These are phyloP conservation scores for Rhinoraja longicauda DNA, from an alignment of 2,797 vertebrate genomes.

Conservation along the genomic window DNA sequence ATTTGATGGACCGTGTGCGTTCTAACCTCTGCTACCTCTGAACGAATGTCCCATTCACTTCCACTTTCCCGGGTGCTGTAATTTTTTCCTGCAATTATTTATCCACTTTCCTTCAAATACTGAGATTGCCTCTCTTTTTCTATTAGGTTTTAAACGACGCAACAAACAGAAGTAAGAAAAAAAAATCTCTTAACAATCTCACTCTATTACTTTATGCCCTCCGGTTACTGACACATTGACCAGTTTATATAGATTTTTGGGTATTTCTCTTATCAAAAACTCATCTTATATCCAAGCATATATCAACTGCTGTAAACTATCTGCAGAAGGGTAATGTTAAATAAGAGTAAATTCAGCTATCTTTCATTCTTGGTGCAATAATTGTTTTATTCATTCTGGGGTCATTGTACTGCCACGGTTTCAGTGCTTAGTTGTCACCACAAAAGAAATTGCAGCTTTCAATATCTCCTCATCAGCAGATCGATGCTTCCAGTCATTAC, in stretches of 20 bases:
- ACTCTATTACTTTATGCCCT: not conserved
- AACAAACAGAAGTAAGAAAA: not conserved
- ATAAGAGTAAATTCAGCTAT: not conserved
- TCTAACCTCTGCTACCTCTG: not conserved
- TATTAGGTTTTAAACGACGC: not conserved
- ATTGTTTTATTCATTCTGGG: not conserved
- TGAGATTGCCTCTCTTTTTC: not conserved
- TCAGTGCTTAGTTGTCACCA: not conserved
- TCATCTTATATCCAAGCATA: not conserved
- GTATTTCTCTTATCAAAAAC: conserved; percentile 16
- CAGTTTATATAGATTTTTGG: not conserved
- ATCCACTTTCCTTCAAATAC: not conserved
- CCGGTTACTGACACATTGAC: not conserved
- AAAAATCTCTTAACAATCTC: not conserved
- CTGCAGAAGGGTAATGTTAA: not conserved
- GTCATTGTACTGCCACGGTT: not conserved
- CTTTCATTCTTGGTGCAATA: not conserved
- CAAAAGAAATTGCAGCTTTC: not conserved
- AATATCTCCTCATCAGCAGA: conserved; percentile 21
- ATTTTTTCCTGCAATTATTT: not conserved
- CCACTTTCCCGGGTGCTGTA: not conserved
- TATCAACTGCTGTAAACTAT: not conserved
- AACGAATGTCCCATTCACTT: not conserved
- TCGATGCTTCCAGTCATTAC: conserved; percentile 31
- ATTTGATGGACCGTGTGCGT: no score